Conservation (phyloP, 1,140 invertebrate species). For the Xylocopa sonorina region DNA sequence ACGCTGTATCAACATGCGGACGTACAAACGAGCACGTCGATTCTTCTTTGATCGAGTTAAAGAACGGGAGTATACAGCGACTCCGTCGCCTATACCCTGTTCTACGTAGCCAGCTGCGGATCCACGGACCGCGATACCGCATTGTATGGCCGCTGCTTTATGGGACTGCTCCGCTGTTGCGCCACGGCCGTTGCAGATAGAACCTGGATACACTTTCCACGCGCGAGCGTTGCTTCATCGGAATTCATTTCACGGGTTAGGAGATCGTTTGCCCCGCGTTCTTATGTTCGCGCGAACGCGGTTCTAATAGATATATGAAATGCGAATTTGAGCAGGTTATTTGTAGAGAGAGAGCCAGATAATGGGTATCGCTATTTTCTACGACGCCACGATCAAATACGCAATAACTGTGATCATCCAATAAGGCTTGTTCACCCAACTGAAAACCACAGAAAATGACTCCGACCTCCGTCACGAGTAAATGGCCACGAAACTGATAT, state of each 20-base stretch:
- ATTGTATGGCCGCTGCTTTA: conserved; percentile 39
- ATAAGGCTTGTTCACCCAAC: too few species aligned
- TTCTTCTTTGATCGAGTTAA: conserved; percentile 43
- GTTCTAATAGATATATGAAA: too few species aligned
- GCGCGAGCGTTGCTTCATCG: background rate
- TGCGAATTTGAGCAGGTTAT: too few species aligned
- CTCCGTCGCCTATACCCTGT: conserved; percentile 29
- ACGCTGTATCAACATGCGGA: conserved; percentile 47
- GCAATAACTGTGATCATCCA: too few species aligned
- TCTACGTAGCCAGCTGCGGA: conserved; percentile 22
- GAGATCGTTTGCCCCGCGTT: background rate
- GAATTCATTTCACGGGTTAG: conserved; percentile 3
- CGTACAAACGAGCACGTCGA: conserved; percentile 46
- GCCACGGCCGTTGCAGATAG: background rate
- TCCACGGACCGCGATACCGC: conserved; percentile 28
- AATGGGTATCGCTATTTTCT: too few species aligned
- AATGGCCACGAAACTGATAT: background rate
- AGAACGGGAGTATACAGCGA: conserved; percentile 24
- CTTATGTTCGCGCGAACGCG: background rate
- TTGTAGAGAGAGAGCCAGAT: too few species aligned
- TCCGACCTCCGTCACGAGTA: background rate
- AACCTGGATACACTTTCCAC: background rate
- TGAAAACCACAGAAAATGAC: too few species aligned
- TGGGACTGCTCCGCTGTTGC: background rate
- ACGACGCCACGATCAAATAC: too few species aligned